Evolutionary conservation across 1,140 invertebrate genomes (phyloP), one percentile per base, ranked within the genome.

Genomic region (Oscheius sp.): DNA sequence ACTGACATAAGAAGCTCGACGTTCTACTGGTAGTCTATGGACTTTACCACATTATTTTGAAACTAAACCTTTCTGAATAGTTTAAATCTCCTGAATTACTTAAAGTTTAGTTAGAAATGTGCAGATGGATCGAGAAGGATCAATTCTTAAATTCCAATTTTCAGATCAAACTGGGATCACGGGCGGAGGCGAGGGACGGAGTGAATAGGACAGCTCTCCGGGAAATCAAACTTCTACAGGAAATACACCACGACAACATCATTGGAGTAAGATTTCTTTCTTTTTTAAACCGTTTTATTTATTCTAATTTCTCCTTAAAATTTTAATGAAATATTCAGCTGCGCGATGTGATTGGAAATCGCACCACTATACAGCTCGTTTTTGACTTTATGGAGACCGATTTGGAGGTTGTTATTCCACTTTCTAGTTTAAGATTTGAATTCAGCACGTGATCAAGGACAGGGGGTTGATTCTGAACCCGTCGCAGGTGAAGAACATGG

Each of bases 361-460:
- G 93, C 85, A 97, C 94, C 28, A 98, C 97, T 88, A 91, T 99
- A n/a, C 97, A 95, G 49, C 87, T 99, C 26, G 96, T 99, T 0
- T 98, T 99, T 88, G 96, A 99, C 85, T 99, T 95, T 82, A 98
- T 99, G 95, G 94, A 98, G 83, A 99, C 95, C 31, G 97, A 99
- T 87, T 87, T 99, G 77, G 97, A 99, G 88, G 90, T 93, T 58
- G 91, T 93, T 78, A 91, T 93, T 55, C 29, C 23, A 67, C 38
- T 49, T 23, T 77, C 32, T 52, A 58, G 13, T 2, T 3, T 35
- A 4, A 78, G 23, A 45, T 64, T 31, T 15, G 7, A n/a, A 82
- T 85, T 46, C 82, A 87, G 86, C 84, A 88, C 42, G 84, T 89
- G 26, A 87, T 90, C 45, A 88, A 88, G 80, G 88, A 89, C 75